Base-by-base conservation (phyloP, 2,113 vertebrate species). In the Cichladusa arquata region DNA sequence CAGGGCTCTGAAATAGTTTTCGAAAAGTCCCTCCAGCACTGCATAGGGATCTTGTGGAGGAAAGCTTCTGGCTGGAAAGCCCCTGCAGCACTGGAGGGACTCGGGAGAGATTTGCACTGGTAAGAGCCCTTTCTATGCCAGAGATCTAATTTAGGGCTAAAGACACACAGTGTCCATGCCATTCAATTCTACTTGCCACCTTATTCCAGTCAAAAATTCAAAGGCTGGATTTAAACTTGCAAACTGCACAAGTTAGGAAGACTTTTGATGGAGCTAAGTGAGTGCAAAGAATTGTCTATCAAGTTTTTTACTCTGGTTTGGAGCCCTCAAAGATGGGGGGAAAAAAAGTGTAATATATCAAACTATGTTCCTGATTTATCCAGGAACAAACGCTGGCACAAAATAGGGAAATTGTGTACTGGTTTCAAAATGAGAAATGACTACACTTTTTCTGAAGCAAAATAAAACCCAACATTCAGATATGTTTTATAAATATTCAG, bases 401-500 rank as follows among this genome's bases (percentile, higher is more conserved):
- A 60, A 58, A 40, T 18, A 70, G 12, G 28, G 34, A 70, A 90
- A 62, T 20, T 90, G 19, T 60, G 60, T 73, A 62, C 47, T 83
- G 38, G 8, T 8, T 92, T 88, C 54, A 92, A 47, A 92, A 45
- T 48, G 15, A 79, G 66, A 88, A 45, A 85, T 4, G 10, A 53
- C 11, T 33, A 44, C 14, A 61, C 5, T 53, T 54, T 65, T 65
- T 51, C 18, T 62, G 58, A 83, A 92, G 12, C 20, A 83, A 90
- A 88, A 80, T 58, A 61, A 81, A 92, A 73, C 24, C 29, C 80
- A 42, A 24, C 14, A 44, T 83, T 57, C 44, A 69, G 34, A 60
- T 70, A 53, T 10, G 16, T 29, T 86, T 83, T 60, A 64, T 83
- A 94, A 89, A 88, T 76, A 86, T 81, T 90, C 51, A 86, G 70